Conservation (phyloP, 2,113 vertebrate genomes). For the Emberiza fucata region DNA sequence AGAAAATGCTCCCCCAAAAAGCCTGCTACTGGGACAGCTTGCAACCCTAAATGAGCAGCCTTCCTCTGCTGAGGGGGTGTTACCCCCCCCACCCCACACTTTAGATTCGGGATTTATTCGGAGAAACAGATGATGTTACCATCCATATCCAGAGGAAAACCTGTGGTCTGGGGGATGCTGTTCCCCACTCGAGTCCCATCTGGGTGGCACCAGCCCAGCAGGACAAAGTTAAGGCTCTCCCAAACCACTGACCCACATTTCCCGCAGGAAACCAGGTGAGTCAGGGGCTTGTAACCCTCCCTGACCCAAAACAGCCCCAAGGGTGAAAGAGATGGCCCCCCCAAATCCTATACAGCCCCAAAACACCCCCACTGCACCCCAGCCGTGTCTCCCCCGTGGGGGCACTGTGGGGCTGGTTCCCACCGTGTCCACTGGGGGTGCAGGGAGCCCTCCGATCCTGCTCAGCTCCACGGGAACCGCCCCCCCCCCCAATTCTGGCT, state of each 20-base stretch:
- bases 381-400: background rate
- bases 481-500: background rate
- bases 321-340: too few relatives aligned
- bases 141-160: accelerated
- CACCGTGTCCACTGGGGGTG: background rate
- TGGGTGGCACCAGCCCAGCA: background rate
- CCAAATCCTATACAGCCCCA: background rate
- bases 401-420: background rate
- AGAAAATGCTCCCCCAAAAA: background rate
- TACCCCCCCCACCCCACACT: accelerated
- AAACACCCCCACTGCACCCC: background rate
- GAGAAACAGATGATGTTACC: background rate
- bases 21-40: background rate
- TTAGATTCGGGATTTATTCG: background rate
- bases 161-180: background rate
- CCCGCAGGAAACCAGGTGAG: accelerated
- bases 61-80: too few relatives aligned
- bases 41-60: background rate
- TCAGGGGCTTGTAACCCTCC: accelerated
- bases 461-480: background rate
- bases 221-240: background rate
- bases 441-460: background rate
- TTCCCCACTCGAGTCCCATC: accelerated
- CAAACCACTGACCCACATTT: background rate
- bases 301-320: background rate